phyloP scores from a whole-genome alignment of 1,140 invertebrate genomes.

The Battus philenor region DNA sequence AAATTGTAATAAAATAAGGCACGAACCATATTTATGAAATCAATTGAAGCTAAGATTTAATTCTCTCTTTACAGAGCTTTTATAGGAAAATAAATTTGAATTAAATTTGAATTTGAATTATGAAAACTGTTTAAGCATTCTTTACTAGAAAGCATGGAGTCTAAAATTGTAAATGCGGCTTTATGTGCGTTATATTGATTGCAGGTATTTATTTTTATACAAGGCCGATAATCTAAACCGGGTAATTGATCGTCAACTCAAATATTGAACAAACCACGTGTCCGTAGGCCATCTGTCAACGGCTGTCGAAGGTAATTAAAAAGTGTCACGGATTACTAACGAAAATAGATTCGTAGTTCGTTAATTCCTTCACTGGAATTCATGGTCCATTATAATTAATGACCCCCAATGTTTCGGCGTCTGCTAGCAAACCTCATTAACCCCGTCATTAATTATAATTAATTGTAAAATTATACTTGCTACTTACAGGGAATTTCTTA shows the following conservation, averaged over 20 bases:
- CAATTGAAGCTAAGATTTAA: too few species aligned
- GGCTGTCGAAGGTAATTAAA: constrained; percentile 9
- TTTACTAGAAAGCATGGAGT: too few species aligned
- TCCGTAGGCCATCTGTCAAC: background rate
- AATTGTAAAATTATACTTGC: too few species aligned
- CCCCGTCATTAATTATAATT: background rate
- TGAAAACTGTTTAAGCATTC: too few species aligned
- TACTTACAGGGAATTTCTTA: too few species aligned
- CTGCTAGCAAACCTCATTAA: background rate
- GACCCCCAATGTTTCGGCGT: background rate
- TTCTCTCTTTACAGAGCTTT: too few species aligned
- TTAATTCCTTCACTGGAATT: constrained; percentile 1
- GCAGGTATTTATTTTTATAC: too few species aligned
- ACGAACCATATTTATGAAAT: too few species aligned
- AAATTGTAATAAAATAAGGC: too few species aligned
- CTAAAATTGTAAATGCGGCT: too few species aligned
- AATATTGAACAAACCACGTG: background rate
- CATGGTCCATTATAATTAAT: constrained; percentile 8
- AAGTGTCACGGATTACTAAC: background rate
- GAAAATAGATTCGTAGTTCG: constrained; percentile 1
- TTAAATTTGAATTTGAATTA: too few species aligned
- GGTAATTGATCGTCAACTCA: constrained; percentile 4
- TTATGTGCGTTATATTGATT: background rate
- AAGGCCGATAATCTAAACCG: background rate
- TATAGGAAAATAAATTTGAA: too few species aligned